These are phyloP conservation scores for Naja naja DNA, from an alignment of 2,113 vertebrate species.

Conservation along the genomic window DNA sequence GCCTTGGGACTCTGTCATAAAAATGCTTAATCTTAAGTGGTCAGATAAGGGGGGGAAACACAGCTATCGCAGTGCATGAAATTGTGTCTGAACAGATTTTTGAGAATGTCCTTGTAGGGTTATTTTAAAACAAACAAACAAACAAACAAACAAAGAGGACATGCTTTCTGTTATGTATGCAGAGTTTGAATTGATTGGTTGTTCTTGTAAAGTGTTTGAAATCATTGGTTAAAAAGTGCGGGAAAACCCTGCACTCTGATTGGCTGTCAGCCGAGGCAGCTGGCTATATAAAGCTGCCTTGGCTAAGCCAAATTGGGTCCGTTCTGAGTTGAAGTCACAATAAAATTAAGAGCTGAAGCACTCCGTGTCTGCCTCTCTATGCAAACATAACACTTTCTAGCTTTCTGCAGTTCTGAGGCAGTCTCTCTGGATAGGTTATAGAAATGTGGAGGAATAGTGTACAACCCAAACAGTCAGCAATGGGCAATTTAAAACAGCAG, in stretches of 20 bases:
- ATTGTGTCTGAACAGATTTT: not conserved
- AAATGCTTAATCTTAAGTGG: not conserved
- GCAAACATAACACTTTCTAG: too few relatives aligned
- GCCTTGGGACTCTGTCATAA: not conserved
- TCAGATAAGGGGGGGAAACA: not conserved
- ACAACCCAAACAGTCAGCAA: not conserved
- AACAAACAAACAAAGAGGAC: not conserved
- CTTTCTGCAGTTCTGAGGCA: not conserved
- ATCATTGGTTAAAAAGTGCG: too few relatives aligned
- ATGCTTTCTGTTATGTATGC: too few relatives aligned
- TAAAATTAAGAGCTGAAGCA: too few relatives aligned
- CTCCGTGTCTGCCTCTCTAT: too few relatives aligned
- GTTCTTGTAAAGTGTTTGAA: too few relatives aligned
- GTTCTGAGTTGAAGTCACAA: too few relatives aligned
- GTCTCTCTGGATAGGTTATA: not conserved
- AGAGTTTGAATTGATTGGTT: too few relatives aligned
- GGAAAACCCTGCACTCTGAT: too few relatives aligned
- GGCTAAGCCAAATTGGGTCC: too few relatives aligned
- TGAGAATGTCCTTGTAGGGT: not conserved
- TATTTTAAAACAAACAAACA: not conserved
- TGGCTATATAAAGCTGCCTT: too few relatives aligned
- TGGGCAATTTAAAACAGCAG: not conserved
- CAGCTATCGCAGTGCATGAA: not conserved
- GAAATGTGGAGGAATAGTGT: not conserved
- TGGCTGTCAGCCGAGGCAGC: too few relatives aligned